phyloP scores from a whole-genome alignment of 1,140 invertebrate genomes.

The honey bee (Apis mellifera) region DNA sequence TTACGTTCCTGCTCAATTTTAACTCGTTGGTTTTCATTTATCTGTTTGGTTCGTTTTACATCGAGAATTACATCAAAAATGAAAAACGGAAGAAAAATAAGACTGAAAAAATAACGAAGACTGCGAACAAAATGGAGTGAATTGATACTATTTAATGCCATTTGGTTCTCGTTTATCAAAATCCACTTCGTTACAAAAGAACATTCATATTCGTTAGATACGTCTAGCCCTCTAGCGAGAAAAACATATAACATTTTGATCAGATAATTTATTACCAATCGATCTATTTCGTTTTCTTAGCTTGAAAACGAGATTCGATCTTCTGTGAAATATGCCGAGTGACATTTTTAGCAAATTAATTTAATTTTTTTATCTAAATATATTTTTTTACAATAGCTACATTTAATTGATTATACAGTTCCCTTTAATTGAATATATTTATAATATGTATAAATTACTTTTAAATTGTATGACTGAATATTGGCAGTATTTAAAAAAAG shows the following conservation, averaged over 20 bases:
- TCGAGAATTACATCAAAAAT: conserved; percentile 84
- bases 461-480: too few relatives aligned
- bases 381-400: too few relatives aligned
- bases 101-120: conserved; percentile 65
- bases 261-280: background rate
- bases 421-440: too few relatives aligned
- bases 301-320: background rate
- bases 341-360: too few relatives aligned
- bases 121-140: conserved; percentile 5
- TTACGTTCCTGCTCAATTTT: conserved; percentile 86
- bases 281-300: background rate
- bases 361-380: too few relatives aligned
- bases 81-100: conserved; percentile 21
- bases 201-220: background rate
- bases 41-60: conserved; percentile 93
- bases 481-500: too few relatives aligned
- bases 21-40: conserved; percentile 92
- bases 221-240: background rate
- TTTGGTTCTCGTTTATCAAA: background rate
- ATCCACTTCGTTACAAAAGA: too few relatives aligned
- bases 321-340: too few relatives aligned
- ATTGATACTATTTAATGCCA: too few relatives aligned
- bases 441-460: too few relatives aligned
- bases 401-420: too few relatives aligned
- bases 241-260: background rate